Base-by-base conservation (phyloP, 2,797 vertebrate genomes). In the Chromis chromis region DNA sequence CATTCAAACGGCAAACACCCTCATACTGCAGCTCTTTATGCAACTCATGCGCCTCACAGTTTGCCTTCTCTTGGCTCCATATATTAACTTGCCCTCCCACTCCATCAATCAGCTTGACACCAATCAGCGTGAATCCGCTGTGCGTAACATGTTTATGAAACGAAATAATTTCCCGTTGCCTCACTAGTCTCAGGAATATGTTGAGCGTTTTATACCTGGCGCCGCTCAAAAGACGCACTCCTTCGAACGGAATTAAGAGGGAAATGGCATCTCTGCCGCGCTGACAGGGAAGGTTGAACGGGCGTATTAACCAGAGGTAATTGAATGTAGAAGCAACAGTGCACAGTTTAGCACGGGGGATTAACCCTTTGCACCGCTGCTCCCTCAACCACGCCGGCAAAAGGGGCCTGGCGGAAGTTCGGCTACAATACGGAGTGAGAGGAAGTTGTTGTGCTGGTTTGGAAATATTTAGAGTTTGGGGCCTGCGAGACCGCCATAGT, bases 291-390 rank as follows among this genome's bases (percentile, higher is more conserved):
- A 83, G 81, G 87, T 82, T 86, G 84, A 90, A 42, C 49, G 44
- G 79, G 52, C n/a, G 50, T 90, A 88, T 92, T 92, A 91, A 89
- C 75, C 86, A 76, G 76, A 84, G 76, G 85, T 91, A 93, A 91
- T 91, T 90, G 88, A 93, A 92, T 92, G 90, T 89, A 88, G 85
- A 89, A 72, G 84, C 81, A 70, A 76, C 79, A 67, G 88, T 59
- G 78, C 71, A 65, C 82, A 82, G 81, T 92, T 89, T 81, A 81
- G 74, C 54, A 44, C 12, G 3, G 0, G 57, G 72, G 86, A 83
- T 91, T 90, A 91, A 91, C 88, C 82, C 78, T 14, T 25, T 62
- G 82, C 82, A 79, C 81, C 53, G 68, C 48, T 75, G 69, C 82
- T 84, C 76, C 63, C 57, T 78, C 68, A 62, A 44, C 62, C 59